Percentiles rank a stretch among this genome's conserved stretches.
Evolutionary conservation across 1,140 invertebrate species (phyloP).

Genomic region (Meloidogyne exigua): DNA sequence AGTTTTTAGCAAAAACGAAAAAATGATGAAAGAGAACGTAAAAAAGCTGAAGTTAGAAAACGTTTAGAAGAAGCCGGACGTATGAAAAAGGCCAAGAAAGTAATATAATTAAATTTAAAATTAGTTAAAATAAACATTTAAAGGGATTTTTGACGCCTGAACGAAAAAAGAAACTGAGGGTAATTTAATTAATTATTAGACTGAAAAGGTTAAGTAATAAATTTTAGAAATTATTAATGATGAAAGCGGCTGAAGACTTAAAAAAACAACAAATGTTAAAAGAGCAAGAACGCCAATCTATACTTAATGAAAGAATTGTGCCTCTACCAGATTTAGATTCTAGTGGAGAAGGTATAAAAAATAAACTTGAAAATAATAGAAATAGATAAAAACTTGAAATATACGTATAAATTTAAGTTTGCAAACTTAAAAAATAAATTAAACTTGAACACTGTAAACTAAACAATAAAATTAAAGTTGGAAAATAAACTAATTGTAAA

Average conservation of each 20-base stretch:
- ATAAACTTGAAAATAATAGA: neutral
- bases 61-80: conserved; percentile 55
- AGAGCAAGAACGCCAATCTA: conserved; percentile 90
- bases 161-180: conserved; percentile 52
- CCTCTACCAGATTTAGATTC: conserved; percentile 20
- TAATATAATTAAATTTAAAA: neutral
- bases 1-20: conserved; percentile 7
- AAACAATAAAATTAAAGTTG: no score
- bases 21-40: conserved; percentile 48
- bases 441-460: neutral
- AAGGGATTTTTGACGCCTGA: conserved; percentile 52
- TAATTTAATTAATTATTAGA: conserved; percentile 64
- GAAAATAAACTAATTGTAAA: no score
- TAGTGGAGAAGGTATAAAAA: neutral
- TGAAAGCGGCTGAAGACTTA: conserved; percentile 97
- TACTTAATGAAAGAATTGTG: conserved; percentile 78
- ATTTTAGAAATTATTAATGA: conserved; percentile 81
- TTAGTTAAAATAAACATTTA: neutral
- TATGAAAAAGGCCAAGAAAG: conserved; percentile 57
- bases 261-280: conserved; percentile 98
- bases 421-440: neutral
- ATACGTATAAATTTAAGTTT: no score
- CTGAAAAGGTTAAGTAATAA: neutral
- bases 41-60: conserved; percentile 56
- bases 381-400: no score